phyloP scores from a whole-genome alignment of 2,888 invertebrate species.

The Nesidiocoris tenuis region DNA sequence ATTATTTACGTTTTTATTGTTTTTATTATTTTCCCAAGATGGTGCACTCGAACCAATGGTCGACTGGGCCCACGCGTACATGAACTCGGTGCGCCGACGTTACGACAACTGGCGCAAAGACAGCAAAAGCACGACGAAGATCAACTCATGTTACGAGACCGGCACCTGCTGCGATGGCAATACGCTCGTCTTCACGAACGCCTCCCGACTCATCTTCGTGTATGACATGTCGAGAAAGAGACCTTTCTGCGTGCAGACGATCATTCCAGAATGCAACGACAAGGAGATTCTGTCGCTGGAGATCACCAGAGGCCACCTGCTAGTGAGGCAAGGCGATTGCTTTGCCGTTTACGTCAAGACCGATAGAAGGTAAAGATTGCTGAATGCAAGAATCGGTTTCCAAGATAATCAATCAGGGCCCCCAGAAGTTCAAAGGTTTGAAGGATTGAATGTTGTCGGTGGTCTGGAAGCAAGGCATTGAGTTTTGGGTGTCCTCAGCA shows the following conservation, averaged over 20 bases:
- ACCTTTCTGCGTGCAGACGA: constrained; percentile 44
- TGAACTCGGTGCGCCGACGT: constrained; percentile 33
- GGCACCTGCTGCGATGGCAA: constrained; percentile 36
- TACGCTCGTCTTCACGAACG: constrained; percentile 43
- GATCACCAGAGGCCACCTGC: constrained; percentile 24
- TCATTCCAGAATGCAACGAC: constrained; percentile 41
- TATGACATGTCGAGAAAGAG: constrained; percentile 41
- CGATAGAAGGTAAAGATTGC: constrained; percentile 9
- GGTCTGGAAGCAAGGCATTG: no score
- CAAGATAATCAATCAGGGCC: no score
- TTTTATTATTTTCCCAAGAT: no score
- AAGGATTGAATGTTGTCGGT: no score
- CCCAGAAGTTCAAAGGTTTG: no score
- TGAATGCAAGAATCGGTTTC: no score
- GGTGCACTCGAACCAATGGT: constrained; percentile 42
- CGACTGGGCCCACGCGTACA: constrained; percentile 45
- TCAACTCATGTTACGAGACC: constrained; percentile 39
- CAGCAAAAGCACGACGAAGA: constrained; percentile 35
- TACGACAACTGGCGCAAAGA: constrained; percentile 44
- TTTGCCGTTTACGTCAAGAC: constrained; percentile 44
- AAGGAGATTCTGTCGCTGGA: constrained; percentile 40
- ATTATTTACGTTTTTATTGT: no score
- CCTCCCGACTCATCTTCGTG: constrained; percentile 41
- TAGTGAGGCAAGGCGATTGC: constrained; percentile 44
- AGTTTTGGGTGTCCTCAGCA: no score